These are phyloP conservation scores for Thumatha senex DNA, from an alignment of 2,888 invertebrate species.

Conservation along the genomic window DNA sequence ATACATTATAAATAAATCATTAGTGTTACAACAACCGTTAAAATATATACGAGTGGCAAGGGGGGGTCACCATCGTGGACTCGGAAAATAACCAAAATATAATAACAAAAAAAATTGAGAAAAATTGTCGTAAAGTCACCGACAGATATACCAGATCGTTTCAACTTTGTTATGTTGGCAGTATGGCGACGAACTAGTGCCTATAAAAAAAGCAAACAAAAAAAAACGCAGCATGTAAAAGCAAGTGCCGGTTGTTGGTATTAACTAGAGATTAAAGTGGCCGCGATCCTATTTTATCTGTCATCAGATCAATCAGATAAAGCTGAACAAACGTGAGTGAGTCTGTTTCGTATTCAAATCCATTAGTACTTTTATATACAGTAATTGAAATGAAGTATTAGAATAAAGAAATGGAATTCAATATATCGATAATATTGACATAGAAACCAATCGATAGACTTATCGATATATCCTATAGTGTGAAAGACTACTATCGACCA, in stretches of 20 bases:
- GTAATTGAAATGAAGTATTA: no score
- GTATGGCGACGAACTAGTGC: slow-evolving; percentile 9
- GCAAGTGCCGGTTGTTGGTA: neutral
- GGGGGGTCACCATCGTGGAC: slow-evolving; percentile 23
- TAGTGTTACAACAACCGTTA: slow-evolving; percentile 31
- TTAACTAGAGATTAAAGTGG: slow-evolving; percentile 1
- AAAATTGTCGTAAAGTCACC: neutral
- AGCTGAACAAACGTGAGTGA: neutral
- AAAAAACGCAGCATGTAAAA: neutral
- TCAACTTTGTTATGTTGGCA: slow-evolving; percentile 9
- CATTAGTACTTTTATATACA: no score
- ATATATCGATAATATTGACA: no score
- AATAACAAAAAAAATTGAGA: slow-evolving; percentile 12
- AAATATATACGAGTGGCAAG: slow-evolving; percentile 32
- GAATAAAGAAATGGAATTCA: no score
- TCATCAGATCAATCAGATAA: neutral
- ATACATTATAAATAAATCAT: slow-evolving; percentile 32
- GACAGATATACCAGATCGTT: neutral
- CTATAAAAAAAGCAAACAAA: slow-evolving; percentile 1
- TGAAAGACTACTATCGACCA: no score
- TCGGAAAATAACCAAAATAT: slow-evolving; percentile 21
- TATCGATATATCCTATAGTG: no score
- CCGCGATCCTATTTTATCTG: neutral
- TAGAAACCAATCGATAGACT: no score
- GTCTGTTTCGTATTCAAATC: neutral